Percentiles rank a stretch among this genome's conserved stretches.
Evolutionary conservation across 2,113 vertebrate genomes (phyloP).

Genomic region (Chrysochloris asiatica): DNA sequence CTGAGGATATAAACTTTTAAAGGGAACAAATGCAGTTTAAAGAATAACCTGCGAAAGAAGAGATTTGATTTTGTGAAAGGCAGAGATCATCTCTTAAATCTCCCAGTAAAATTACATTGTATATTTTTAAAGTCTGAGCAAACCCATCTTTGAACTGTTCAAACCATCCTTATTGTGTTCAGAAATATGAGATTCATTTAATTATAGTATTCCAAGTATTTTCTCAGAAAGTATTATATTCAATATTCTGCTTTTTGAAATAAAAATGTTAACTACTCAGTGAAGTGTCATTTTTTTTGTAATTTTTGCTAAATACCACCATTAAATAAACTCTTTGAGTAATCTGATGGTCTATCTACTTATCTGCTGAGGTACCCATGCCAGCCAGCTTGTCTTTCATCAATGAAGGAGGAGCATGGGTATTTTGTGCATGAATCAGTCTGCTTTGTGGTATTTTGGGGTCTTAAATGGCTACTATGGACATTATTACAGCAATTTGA

Average conservation of each 20-base stretch:
- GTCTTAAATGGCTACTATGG: neutral
- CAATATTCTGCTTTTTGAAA: conserved; percentile 67
- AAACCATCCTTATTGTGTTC: conserved; percentile 50
- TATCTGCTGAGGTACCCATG: neutral
- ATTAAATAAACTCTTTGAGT: neutral
- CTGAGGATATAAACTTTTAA: conserved; percentile 26
- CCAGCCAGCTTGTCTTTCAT: neutral
- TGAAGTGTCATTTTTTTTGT: conserved; percentile 9
- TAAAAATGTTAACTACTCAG: conserved; percentile 61
- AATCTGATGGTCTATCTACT: neutral
- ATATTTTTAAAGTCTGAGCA: conserved; percentile 57
- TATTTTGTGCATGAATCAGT: neutral
- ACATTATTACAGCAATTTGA: neutral
- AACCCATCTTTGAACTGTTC: conserved; percentile 54
- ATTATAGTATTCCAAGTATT: conserved; percentile 51
- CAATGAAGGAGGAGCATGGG: neutral
- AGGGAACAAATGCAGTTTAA: too few species aligned
- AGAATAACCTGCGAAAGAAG: conserved; percentile 13
- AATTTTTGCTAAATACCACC: neutral
- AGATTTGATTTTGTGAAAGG: conserved; percentile 53
- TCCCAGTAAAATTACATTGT: conserved; percentile 6
- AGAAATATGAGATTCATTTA: conserved; percentile 44
- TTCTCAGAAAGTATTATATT: conserved; percentile 69
- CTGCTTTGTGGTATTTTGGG: neutral
- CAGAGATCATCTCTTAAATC: conserved; percentile 1